These are phyloP conservation scores for Phyllotreta striolata DNA, from an alignment of 2,888 invertebrate genomes.

Conservation along the genomic window DNA sequence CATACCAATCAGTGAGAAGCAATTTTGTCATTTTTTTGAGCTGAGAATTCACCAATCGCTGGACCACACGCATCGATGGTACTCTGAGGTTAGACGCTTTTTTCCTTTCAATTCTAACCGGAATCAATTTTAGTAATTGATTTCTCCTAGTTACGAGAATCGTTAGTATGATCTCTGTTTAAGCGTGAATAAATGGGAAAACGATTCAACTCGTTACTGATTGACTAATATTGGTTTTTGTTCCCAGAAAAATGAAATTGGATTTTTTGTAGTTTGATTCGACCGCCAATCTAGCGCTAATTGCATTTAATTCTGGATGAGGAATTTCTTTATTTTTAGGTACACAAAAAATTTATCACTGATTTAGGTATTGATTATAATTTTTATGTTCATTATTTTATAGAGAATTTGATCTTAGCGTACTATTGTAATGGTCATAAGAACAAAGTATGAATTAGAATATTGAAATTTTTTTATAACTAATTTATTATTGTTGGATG, in stretches of 20 bases:
- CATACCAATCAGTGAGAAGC: slow-evolving; percentile 29
- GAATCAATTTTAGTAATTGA: slow-evolving; percentile 31
- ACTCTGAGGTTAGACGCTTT: slow-evolving; percentile 27
- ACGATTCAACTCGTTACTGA: slow-evolving; percentile 5
- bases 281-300: no score
- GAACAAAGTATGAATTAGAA: no score
- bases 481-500: no score
- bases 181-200: slow-evolving; percentile 24
- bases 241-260: slow-evolving; percentile 18
- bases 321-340: no score
- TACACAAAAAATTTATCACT: no score
- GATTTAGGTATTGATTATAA: no score
- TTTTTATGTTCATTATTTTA: no score
- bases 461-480: no score
- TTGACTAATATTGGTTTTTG: slow-evolving; percentile 18
- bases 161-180: slow-evolving; percentile 12
- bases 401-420: no score
- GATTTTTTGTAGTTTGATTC: neutral
- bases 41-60: slow-evolving; percentile 24
- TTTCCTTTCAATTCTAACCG: slow-evolving; percentile 19
- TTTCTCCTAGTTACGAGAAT: slow-evolving; percentile 27
- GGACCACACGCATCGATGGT: slow-evolving; percentile 33
- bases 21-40: slow-evolving; percentile 27
- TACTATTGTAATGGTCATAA: no score
- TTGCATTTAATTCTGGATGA: no score